Evolutionary conservation across 2,113 vertebrate genomes (phyloP).

Genomic region (Opisthocomus hoazin): DNA sequence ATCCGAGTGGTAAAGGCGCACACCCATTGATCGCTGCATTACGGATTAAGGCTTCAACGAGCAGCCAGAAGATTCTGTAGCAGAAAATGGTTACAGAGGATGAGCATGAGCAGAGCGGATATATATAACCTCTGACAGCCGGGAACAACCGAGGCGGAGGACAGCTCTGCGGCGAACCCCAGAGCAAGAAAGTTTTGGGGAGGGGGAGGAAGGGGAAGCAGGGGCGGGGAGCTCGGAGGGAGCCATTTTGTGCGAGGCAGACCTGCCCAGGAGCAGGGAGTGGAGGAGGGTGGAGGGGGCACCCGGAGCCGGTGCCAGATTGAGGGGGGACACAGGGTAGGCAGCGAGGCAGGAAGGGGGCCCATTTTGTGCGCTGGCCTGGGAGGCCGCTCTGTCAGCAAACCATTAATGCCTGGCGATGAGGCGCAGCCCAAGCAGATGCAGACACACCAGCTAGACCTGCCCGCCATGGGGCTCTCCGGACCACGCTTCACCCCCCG

Average conservation of each 20-base stretch:
- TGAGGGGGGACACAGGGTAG: fast-evolving
- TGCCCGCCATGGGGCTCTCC: not conserved
- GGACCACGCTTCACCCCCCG: not conserved
- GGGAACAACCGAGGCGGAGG: conserved; percentile 40
- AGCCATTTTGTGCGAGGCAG: conserved; percentile 24
- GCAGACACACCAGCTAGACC: fast-evolving
- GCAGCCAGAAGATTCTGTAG: conserved; percentile 65
- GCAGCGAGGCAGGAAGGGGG: not conserved
- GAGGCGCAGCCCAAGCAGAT: not conserved
- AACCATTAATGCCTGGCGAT: not conserved
- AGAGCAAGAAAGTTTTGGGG: conserved; percentile 14
- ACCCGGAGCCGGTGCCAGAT: fast-evolving
- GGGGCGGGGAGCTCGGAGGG: fast-evolving
- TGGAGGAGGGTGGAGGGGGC: not conserved
- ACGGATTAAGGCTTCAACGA: conserved; percentile 71
- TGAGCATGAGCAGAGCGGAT: conserved; percentile 48
- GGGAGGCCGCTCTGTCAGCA: not conserved
- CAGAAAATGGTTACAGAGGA: conserved; percentile 66
- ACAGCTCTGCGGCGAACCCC: conserved; percentile 35
- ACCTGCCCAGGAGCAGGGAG: not conserved
- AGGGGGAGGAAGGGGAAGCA: not conserved
- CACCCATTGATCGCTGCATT: conserved; percentile 67
- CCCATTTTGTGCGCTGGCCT: not conserved
- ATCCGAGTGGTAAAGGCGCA: conserved; percentile 62
- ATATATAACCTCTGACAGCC: conserved; percentile 64